A percentile compares a stretch with the other conserved stretches of the same genome.
Evolutionary conservation across 1,140 invertebrate genomes (phyloP).

Genomic region (Drosophila ironensis): DNA sequence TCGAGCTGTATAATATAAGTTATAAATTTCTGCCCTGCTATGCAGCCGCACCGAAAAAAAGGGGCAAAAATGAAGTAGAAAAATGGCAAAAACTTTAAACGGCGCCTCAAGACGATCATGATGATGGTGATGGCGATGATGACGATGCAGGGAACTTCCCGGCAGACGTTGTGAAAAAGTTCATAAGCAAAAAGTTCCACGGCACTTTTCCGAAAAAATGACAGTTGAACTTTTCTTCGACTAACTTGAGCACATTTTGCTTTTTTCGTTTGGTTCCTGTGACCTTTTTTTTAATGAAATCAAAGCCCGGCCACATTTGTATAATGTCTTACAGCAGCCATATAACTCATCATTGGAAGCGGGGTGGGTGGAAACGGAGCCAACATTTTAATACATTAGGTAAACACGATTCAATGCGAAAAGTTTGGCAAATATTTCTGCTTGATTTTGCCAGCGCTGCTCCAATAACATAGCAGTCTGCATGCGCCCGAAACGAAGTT

Average conservation of each 20-base stretch:
- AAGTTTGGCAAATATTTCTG: constrained; percentile 66
- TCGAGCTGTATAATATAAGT: constrained; percentile 39
- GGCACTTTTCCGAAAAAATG: constrained; percentile 56
- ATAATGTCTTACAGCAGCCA: constrained; percentile 51
- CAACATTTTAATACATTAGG: constrained; percentile 75
- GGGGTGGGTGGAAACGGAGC: background rate
- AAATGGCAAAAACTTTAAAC: constrained; percentile 73
- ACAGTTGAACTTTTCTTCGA: constrained; percentile 66
- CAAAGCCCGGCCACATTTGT: constrained; percentile 62
- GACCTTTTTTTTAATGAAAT: constrained; percentile 54
- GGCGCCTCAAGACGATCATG: constrained; percentile 31
- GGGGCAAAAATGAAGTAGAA: constrained; percentile 47
- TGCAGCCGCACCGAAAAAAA: constrained; percentile 1
- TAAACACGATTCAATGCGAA: constrained; percentile 67
- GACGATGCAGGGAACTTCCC: constrained; percentile 49
- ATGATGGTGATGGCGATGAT: constrained; percentile 30
- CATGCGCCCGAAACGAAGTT: constrained; percentile 35
- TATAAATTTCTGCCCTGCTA: constrained; percentile 22
- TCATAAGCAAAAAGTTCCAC: constrained; percentile 69
- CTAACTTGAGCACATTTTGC: constrained; percentile 53
- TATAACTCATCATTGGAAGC: constrained; percentile 50
- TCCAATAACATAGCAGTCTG: constrained; percentile 8
- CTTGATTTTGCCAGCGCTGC: constrained; percentile 43
- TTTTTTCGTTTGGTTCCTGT: constrained; percentile 7
- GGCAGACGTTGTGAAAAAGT: constrained; percentile 62